phyloP scores from a whole-genome alignment of 2,888 invertebrate species.

The Euzophera pinguis region DNA sequence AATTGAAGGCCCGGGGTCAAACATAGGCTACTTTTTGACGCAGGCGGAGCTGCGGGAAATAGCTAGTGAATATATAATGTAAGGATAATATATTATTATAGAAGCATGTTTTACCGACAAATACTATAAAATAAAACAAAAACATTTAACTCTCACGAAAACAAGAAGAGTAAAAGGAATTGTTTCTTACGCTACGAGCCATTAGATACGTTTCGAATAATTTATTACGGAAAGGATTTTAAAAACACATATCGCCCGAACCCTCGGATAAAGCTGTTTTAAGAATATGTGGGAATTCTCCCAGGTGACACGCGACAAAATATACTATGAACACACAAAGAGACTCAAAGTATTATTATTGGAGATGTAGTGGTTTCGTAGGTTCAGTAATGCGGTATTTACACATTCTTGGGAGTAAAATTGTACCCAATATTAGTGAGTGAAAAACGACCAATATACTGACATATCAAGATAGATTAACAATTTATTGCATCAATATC shows the following conservation, averaged over 20 bases:
- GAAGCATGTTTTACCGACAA: too few relatives aligned
- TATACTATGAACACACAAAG: slow-evolving; percentile 31
- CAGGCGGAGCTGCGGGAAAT: too few relatives aligned
- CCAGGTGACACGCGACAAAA: slow-evolving; percentile 54
- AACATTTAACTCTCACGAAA: slow-evolving; percentile 22
- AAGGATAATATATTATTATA: too few relatives aligned
- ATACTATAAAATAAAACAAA: slow-evolving; percentile 14
- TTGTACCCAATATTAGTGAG: too few relatives aligned
- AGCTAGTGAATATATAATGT: too few relatives aligned
- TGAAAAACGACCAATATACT: too few relatives aligned
- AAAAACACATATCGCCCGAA: slow-evolving; percentile 65
- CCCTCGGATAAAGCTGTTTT: slow-evolving; percentile 63
- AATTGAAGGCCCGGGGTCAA: too few relatives aligned
- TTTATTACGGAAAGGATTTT: slow-evolving; percentile 73
- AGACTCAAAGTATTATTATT: slow-evolving; percentile 6
- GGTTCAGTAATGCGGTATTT: not conserved
- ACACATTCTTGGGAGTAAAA: too few relatives aligned
- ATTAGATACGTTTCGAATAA: slow-evolving; percentile 58
- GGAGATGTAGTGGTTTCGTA: not conserved
- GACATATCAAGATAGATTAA: too few relatives aligned
- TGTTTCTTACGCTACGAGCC: slow-evolving; percentile 52
- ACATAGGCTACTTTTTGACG: too few relatives aligned
- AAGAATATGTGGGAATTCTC: slow-evolving; percentile 70
- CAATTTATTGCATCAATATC: too few relatives aligned
- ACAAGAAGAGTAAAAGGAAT: slow-evolving; percentile 46